Evolutionary conservation across 2,797 vertebrate species (phyloP), one percentile per base, ranked within the genome.

Genomic region (Bradypus variegatus): DNA sequence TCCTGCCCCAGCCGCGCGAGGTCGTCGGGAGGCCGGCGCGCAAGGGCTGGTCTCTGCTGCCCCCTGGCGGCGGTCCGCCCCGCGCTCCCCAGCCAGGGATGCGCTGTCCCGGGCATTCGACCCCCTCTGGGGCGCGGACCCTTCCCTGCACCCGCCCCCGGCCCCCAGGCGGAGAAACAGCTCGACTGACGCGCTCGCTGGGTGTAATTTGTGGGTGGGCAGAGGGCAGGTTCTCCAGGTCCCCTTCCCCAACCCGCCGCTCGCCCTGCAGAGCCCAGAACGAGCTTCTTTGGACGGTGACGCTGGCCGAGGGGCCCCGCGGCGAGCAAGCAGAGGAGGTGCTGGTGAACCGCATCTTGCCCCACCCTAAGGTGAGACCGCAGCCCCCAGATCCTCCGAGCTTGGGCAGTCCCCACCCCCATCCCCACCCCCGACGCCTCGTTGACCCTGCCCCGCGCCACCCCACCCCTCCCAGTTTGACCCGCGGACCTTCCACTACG

Each of bases 401-500:
- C 45, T 31, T 70, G 45, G 23, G 6, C 53, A 13, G 70, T 8
- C 13, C 55, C n/a, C 31, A 36, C 29, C 16, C 41, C 41, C 41
- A 41, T 6, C 58, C 19, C 41, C 41, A 45, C 41, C 41, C 50
- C 14, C 50, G 50, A 7, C 12, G 2, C 70, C 31, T 45, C n/a
- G 62, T 31, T 93, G 86, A 95, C 91, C 2, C 23, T 8, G 41
- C 13, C 19, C 16, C 36, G 13, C 58, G 13, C 58, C 75, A 29
- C 41, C 67, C 11, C 38, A 21, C 64, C 5, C 53, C 50, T 84
- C 96, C 45, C 96, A 99, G 99, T 99, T 99, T 96, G 98, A 99
- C 95, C 98, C 98, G 93, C 98, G 98, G 97, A 99, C 98, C 0
- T 99, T 99, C 93, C 98, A 98, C 27, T 98, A 98, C 0, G 99